Evolutionary conservation across 1,140 invertebrate genomes (phyloP).

Genomic region (Carposina sasakii): DNA sequence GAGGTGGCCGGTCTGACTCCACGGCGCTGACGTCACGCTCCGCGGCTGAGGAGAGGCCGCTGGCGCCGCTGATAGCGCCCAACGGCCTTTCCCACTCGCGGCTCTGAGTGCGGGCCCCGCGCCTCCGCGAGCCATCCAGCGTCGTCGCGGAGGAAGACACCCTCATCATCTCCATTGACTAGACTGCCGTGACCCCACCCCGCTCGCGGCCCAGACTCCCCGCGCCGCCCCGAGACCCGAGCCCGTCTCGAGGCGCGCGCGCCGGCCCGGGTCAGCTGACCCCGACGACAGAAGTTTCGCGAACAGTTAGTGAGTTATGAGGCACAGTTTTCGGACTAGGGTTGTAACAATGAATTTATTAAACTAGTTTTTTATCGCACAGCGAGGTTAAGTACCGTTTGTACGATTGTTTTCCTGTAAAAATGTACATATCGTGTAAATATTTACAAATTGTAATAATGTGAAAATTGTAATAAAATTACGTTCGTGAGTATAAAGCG

Average conservation of each 20-base stretch:
- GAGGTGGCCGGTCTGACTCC: slow-evolving; percentile 58
- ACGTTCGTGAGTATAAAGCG: slow-evolving; percentile 39
- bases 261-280: too few relatives aligned
- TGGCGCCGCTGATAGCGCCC: slow-evolving; percentile 52
- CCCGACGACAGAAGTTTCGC: too few relatives aligned
- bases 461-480: slow-evolving; percentile 50
- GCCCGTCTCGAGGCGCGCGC: background rate
- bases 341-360: slow-evolving; percentile 67
- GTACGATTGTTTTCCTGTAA: slow-evolving; percentile 51
- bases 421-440: slow-evolving; percentile 70
- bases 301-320: too few relatives aligned
- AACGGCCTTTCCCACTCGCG: slow-evolving; percentile 60
- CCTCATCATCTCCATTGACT: slow-evolving; percentile 59
- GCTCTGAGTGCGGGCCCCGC: slow-evolving; percentile 60
- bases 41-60: slow-evolving; percentile 40
- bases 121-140: slow-evolving; percentile 42
- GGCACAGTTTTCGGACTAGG: slow-evolving; percentile 55
- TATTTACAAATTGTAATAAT: slow-evolving; percentile 57
- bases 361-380: slow-evolving; percentile 55
- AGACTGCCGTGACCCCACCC: slow-evolving; percentile 22
- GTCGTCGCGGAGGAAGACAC: slow-evolving; percentile 52
- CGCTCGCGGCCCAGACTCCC: too few relatives aligned
- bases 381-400: slow-evolving; percentile 46
- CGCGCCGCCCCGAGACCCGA: background rate
- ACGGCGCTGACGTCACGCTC: slow-evolving; percentile 63